Evolutionary conservation across 2,797 vertebrate species (phyloP), one percentile per base, ranked within the genome.

Genomic region (Lepilemur ruficaudatus): DNA sequence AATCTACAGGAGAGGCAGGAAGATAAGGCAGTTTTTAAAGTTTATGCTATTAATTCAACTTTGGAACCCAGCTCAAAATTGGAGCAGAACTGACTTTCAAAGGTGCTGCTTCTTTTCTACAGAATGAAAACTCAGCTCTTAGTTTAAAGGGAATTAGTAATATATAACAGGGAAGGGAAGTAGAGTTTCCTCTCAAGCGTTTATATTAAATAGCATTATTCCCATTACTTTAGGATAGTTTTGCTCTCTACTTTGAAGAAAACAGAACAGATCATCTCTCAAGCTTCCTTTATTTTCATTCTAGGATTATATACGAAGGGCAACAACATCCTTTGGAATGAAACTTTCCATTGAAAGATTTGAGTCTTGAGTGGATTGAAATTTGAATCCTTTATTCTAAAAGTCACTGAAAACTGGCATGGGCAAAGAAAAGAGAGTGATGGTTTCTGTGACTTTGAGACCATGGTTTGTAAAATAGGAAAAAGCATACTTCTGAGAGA

Each of bases 281-380:
- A 43, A 48, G 17, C 2, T 50, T 23, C 83, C 50, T 93, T 80
- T 90, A 65, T 93, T 96, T 89, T 82, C 43, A 93, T 89, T 89
- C 30, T 35, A 79, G 41, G 8, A 70, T 96, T 94, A 73, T 14
- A 61, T 73, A 50, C 41, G 55, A 76, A 69, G 4, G 30, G 13
- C 8, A 83, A 59, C 84, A 67, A 4, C 22, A 50, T 48, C 14
- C 10, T 81, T 88, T 46, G 18, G 57, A 81, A 69, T 57, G 48
- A 80, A 55, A 92, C 22, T 79, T 59, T 25, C 8, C 22, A 5
- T 75, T 35, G 30, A 59, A 41, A 84, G 12, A 35, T 7, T 50
- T 23, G 57, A 91, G 43, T 82, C 18, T 69, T 46, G 28, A 93
- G 13, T 86, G 32, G 22, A 87, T 30, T 93, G 52, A 61, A 79